phyloP scores from a whole-genome alignment of 2,113 vertebrate genomes.

The Thalassoma bifasciatum region DNA sequence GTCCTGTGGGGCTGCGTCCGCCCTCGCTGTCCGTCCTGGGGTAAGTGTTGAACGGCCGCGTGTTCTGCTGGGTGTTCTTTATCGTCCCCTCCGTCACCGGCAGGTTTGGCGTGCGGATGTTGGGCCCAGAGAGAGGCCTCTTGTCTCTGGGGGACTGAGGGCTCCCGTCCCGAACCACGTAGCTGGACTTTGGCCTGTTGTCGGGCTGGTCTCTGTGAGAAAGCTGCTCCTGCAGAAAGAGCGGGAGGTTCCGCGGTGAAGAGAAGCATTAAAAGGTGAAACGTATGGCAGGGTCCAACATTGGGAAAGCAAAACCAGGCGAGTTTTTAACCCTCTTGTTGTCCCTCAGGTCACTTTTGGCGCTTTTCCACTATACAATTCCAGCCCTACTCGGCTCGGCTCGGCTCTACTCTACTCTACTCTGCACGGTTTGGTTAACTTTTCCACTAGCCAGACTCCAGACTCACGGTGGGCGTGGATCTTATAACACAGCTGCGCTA shows the following conservation, averaged over 20 bases:
- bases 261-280: too few species aligned
- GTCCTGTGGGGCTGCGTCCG: slow-evolving; percentile 79
- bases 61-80: slow-evolving; percentile 85
- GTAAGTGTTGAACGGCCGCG: slow-evolving; percentile 94
- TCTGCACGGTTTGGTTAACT: too few species aligned
- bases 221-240: slow-evolving; percentile 65
- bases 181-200: slow-evolving; percentile 89
- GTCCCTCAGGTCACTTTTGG: too few species aligned
- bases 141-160: slow-evolving; percentile 90
- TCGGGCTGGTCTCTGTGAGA: slow-evolving; percentile 83
- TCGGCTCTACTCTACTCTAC: too few species aligned
- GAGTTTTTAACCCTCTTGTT: too few species aligned
- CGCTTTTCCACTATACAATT: too few species aligned
- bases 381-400: too few species aligned
- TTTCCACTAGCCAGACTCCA: too few species aligned
- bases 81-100: slow-evolving; percentile 79
- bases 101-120: slow-evolving; percentile 87
- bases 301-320: too few species aligned
- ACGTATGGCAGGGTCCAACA: too few species aligned
- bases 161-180: slow-evolving; percentile 75
- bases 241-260: background rate
- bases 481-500: too few species aligned
- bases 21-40: slow-evolving; percentile 90
- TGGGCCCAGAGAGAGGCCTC: slow-evolving; percentile 91
- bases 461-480: too few species aligned